phyloP scores from a whole-genome alignment of 2,113 vertebrate species.

The Pelmatolapia mariae region DNA sequence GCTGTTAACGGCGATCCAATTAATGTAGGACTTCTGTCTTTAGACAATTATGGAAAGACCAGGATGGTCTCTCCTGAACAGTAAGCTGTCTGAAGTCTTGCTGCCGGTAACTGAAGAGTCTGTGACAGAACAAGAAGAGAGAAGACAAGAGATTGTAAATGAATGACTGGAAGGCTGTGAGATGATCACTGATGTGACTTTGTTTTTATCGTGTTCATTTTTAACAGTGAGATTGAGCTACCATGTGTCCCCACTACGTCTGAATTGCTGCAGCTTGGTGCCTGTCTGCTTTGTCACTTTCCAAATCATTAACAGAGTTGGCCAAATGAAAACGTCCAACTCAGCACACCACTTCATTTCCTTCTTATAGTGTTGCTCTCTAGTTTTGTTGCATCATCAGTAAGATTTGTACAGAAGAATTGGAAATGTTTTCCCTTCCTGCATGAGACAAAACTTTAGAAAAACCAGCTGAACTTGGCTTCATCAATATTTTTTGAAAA shows the following conservation, averaged over 20 bases:
- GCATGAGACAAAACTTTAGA: not conserved
- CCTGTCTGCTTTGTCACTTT: not conserved
- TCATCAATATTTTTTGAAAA: not conserved
- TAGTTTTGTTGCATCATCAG: not conserved
- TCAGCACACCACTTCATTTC: not conserved
- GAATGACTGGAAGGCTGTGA: not conserved
- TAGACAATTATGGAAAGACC: not conserved
- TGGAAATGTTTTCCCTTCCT: not conserved
- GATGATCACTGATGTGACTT: not conserved
- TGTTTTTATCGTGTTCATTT: slow-evolving; percentile 30
- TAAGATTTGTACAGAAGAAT: not conserved
- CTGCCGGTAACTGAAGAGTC: not conserved
- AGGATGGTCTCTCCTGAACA: not conserved
- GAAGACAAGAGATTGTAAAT: not conserved
- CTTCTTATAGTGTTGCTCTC: not conserved
- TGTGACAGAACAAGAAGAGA: not conserved
- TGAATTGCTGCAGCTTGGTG: not conserved
- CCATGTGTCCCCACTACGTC: not conserved
- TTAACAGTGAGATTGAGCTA: slow-evolving; percentile 25
- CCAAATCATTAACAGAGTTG: not conserved
- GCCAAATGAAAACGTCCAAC: not conserved
- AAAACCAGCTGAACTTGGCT: not conserved
- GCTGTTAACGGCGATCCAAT: not conserved
- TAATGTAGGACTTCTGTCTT: not conserved
- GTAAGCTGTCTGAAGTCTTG: not conserved